Conservation (phyloP, 2,888 invertebrate species). For the Nasonovia ribisnigri region DNA sequence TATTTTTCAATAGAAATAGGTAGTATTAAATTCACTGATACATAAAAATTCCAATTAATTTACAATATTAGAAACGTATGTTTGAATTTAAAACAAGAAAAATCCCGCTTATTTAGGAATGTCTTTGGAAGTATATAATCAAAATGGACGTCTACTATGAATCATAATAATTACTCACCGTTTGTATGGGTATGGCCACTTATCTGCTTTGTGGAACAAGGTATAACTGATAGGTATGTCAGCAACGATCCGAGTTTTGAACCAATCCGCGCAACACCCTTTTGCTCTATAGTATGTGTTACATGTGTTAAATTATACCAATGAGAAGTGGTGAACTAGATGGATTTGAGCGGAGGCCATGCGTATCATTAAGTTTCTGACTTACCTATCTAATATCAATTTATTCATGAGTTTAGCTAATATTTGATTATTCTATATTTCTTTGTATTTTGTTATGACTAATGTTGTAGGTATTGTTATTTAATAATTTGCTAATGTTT, state of each 20-base stretch:
- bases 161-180: conserved; percentile 26
- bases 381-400: not conserved
- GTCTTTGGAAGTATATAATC: conserved; percentile 38
- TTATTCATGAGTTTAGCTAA: not conserved
- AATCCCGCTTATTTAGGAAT: not conserved
- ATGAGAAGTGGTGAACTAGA: not conserved
- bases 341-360: not conserved
- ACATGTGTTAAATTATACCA: not conserved
- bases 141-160: conserved; percentile 48
- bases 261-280: not conserved
- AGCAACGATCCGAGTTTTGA: not conserved
- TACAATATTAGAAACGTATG: not conserved
- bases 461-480: conserved; percentile 10
- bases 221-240: not conserved
- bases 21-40: not conserved
- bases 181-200: conserved; percentile 23
- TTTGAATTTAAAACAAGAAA: not conserved
- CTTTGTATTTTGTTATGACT: conserved; percentile 32
- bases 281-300: not conserved
- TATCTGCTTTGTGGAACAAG: conserved; percentile 14
- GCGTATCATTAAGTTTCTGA: not conserved
- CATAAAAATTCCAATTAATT: not conserved
- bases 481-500: not conserved
- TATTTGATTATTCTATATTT: not conserved
- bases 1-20: not conserved